phyloP scores from a whole-genome alignment of 2,888 invertebrate genomes.

The Patella pellucida region DNA sequence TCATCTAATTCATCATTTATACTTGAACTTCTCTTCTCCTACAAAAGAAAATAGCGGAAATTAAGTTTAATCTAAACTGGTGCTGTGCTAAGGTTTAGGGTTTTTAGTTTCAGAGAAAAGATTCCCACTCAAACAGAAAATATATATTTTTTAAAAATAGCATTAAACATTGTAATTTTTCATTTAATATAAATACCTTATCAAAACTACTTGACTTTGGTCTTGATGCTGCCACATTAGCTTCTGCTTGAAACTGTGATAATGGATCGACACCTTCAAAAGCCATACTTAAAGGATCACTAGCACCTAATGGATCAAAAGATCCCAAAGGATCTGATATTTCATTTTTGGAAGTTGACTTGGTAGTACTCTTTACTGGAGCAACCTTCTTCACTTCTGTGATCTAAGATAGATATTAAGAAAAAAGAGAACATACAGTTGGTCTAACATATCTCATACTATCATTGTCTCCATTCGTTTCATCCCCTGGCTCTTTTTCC shows the following conservation, averaged over 20 bases:
- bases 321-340: constrained; percentile 44
- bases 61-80: neutral
- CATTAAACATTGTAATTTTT: neutral
- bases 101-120: no score
- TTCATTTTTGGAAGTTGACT: constrained; percentile 24
- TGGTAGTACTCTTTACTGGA: constrained; percentile 37
- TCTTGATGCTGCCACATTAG: constrained; percentile 74
- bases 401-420: constrained; percentile 52
- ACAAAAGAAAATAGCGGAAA: neutral
- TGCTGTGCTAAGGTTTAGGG: no score
- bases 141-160: neutral
- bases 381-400: constrained; percentile 59
- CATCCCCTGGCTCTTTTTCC: no score
- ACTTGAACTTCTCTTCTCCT: no score
- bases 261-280: constrained; percentile 83
- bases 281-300: constrained; percentile 69
- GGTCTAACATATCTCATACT: no score
- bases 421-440: neutral
- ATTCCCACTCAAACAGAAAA: neutral
- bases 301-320: constrained; percentile 45
- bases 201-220: neutral
- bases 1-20: constrained; percentile 50
- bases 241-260: constrained; percentile 77
- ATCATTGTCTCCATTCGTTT: no score
- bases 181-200: neutral